Evolutionary conservation across 2,888 invertebrate species (phyloP), one percentile per base, ranked within the genome.

Genomic region (Petrolisthes cinctipes): DNA sequence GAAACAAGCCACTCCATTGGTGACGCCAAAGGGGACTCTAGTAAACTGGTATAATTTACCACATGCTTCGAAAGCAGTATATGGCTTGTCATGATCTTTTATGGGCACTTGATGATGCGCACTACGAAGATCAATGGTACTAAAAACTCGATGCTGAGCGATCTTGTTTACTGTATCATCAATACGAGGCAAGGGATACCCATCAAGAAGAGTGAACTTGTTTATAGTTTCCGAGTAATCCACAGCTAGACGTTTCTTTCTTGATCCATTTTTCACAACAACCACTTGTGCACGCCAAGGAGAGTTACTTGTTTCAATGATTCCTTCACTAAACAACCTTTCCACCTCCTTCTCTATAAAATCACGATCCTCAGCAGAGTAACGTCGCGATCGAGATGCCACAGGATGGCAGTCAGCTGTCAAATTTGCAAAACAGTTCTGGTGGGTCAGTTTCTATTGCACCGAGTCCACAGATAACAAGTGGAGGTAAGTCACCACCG

Each of bases 221-320:
- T 71, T 71, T 2, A 11, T 78, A 78, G 78, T 78, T 78, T 78
- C 78, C 11, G 78, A 78, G 51, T 56, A 81, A n/a, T 53, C 81
- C 5, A 20, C 14, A n/a, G 54, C 5, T 57, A 81, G 4, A 3
- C 20, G 81, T 37, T 57, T 37, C 66, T 82, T 82, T 11, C 82
- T 56, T 14, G 9, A 68, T n/a, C 51, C 2, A 37, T 82, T 37
- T 37, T 82, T 82, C 7, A 82, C 68, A 17, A 82, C 61, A 4
- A 82, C 66, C 4, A 80, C 51, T 80, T 80, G 79, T 54, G 56
- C 54, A 5, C 14, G 11, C 23, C 66, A 57, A 37, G n/a, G 66
- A 61, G n/a, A n/a, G n/a, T 82, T 61, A 37, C 66, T 82, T 66
- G 23, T 23, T 82, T 82, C 82, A 20, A 37, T 82, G 23, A 0